These are phyloP conservation scores for Leptopilina boulardi DNA, from an alignment of 1,140 invertebrate species.

Conservation along the genomic window DNA sequence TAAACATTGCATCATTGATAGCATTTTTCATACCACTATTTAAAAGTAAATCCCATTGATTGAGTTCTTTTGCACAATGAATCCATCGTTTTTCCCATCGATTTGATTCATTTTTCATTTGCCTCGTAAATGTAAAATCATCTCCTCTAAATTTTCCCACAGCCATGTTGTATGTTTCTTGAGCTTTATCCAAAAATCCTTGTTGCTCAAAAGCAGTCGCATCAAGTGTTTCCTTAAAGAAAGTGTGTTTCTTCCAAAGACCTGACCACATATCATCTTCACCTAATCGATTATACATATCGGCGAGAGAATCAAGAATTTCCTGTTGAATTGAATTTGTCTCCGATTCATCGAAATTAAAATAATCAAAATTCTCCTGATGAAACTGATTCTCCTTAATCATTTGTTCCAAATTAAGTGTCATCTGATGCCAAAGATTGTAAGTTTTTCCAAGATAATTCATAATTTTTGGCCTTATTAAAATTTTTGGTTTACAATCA, in stretches of 20 bases:
- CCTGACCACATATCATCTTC: slow-evolving; percentile 98
- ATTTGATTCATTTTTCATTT: slow-evolving; percentile 86
- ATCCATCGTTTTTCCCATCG: slow-evolving; percentile 97
- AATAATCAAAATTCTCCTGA: slow-evolving; percentile 80
- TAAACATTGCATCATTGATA: slow-evolving; percentile 90
- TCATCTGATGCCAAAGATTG: slow-evolving; percentile 96
- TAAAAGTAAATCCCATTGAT: slow-evolving; percentile 95
- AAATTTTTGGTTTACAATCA: slow-evolving; percentile 89
- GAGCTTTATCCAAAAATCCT: slow-evolving; percentile 96
- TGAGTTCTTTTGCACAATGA: slow-evolving; percentile 95
- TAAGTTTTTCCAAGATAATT: slow-evolving; percentile 95
- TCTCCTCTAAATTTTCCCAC: slow-evolving; percentile 94
- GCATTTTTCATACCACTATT: slow-evolving; percentile 88
- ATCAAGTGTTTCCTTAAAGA: slow-evolving; percentile 92
- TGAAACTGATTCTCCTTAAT: slow-evolving; percentile 76
- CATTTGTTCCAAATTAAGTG: slow-evolving; percentile 91
- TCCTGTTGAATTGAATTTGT: slow-evolving; percentile 81
- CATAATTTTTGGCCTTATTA: slow-evolving; percentile 88
- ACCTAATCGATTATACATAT: slow-evolving; percentile 91
- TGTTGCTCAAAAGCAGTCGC: slow-evolving; percentile 97
- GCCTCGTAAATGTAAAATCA: slow-evolving; percentile 83
- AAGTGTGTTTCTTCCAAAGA: slow-evolving; percentile 93
- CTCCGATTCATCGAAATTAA: slow-evolving; percentile 84
- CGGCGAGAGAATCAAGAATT: slow-evolving; percentile 86
- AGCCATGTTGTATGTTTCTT: slow-evolving; percentile 90